A percentile compares a stretch with the other conserved stretches of the same genome.
Evolutionary conservation across 2,113 vertebrate genomes (phyloP).

Genomic region (Leptobrachium ailaonicum): DNA sequence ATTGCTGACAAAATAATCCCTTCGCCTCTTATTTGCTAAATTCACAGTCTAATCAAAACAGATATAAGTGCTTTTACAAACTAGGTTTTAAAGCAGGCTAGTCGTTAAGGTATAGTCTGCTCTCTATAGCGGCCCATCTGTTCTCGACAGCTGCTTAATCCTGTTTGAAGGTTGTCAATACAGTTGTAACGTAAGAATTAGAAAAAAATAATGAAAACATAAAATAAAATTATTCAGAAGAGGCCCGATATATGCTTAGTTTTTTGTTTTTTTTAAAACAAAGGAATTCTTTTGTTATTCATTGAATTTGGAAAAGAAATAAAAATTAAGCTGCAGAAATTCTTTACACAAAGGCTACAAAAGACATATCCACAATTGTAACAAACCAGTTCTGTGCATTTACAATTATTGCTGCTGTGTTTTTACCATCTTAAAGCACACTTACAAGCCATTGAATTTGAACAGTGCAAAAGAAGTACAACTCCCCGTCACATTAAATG

Average conservation of each 20-base stretch:
- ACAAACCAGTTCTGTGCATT: conserved; percentile 79
- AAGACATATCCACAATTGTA: conserved; percentile 64
- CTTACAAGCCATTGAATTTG: conserved; percentile 40
- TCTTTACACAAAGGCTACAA: conserved; percentile 57
- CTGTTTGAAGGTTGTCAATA: conserved; percentile 44
- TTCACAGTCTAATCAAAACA: conserved; percentile 63
- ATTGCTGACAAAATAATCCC: conserved; percentile 63
- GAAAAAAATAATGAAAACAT: conserved; percentile 32
- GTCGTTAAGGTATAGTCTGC: conserved; percentile 56
- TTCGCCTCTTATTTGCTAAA: conserved; percentile 60
- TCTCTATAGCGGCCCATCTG: conserved; percentile 51
- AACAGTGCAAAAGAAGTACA: conserved; percentile 46
- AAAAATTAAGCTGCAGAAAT: conserved; percentile 42
- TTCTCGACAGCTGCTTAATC: conserved; percentile 42
- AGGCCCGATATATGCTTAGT: conserved; percentile 37
- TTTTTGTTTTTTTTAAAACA: conserved; percentile 27
- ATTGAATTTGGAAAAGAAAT: conserved; percentile 44
- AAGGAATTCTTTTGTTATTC: conserved; percentile 34
- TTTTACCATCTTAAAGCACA: conserved; percentile 62
- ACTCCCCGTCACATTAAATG: conserved; percentile 8
- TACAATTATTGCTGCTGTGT: conserved; percentile 85
- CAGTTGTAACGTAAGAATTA: conserved; percentile 44
- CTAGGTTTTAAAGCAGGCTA: conserved; percentile 56
- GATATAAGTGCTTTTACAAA: conserved; percentile 58
- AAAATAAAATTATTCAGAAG: conserved; percentile 32